A percentile compares a stretch with the other conserved stretches of the same genome.
These are phyloP conservation scores for Scaptomyza caliginosa DNA, from an alignment of 2,888 invertebrate genomes.

Conservation along the genomic window DNA sequence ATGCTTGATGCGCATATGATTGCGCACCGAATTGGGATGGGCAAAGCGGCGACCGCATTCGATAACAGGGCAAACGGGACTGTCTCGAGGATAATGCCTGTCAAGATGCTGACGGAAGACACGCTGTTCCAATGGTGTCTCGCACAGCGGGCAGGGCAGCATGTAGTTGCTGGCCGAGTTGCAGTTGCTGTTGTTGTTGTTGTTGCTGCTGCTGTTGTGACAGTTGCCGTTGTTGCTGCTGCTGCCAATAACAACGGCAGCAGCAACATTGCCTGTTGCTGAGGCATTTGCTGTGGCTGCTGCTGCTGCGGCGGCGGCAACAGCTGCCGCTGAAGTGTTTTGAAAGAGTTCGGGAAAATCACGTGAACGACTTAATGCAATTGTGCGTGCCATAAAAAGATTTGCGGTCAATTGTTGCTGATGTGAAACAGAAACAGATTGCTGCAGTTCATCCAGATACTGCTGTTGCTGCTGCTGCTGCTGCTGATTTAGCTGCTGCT, in stretches of 20 bases:
- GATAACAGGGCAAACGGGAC: constrained; percentile 91
- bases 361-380: constrained; percentile 82
- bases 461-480: constrained; percentile 79
- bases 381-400: constrained; percentile 83
- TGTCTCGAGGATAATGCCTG: constrained; percentile 93
- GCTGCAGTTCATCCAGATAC: constrained; percentile 81
- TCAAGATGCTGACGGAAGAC: constrained; percentile 90
- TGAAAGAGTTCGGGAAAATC: constrained; percentile 83
- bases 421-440: constrained; percentile 82
- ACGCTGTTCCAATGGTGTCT: constrained; percentile 87
- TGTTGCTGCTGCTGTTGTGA: constrained; percentile 41
- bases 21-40: constrained; percentile 93
- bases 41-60: constrained; percentile 90
- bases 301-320: constrained; percentile 62
- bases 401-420: constrained; percentile 83
- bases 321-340: constrained; percentile 83
- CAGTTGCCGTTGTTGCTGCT: constrained; percentile 56
- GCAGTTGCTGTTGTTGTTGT: constrained; percentile 49
- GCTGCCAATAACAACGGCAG: constrained; percentile 78
- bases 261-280: constrained; percentile 64
- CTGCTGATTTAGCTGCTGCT: constrained; percentile 61
- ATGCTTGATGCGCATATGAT: constrained; percentile 94
- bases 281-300: constrained; percentile 68
- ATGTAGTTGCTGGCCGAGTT: constrained; percentile 82
- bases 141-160: constrained; percentile 90